Base-by-base conservation (phyloP, 2,888 invertebrate genomes). In the Cyclophora albipunctata region DNA sequence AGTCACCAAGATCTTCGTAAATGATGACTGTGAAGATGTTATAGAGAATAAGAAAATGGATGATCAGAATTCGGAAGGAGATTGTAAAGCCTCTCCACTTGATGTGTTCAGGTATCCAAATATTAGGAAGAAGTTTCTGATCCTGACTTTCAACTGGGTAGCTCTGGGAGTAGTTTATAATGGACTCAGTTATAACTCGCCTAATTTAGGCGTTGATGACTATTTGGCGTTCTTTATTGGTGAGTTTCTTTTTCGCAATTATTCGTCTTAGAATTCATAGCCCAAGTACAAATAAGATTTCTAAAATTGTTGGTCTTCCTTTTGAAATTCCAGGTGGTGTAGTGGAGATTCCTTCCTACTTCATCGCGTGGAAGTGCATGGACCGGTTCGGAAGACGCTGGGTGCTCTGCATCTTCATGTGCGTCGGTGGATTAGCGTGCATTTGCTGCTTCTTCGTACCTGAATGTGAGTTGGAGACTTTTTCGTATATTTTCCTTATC, bases 141-240 rank as follows among this genome's bases (percentile, higher is more conserved):
- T 93, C 47, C 76, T 92, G 34, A 91, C 92, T 0, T 92, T 92
- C 59, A 91, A 91, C 63, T 93, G 92, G 92, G 90, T 92, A 4
- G 90, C 91, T 41, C 82, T 92, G 50, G 92, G 92, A n/a, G 91
- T 92, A 1, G 92, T 92, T 3, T 93, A 93, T 71, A 92, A 92
- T 64, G 92, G 92, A 50, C 78, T 93, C 46, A 92, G 92, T 61
- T 92, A 92, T 64, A 93, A 92, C 69, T 90, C 92, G 7, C 89
- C 92, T 35, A 92, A 92, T 75, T 83, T 93, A 47, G 92, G 92
- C 5, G 92, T 93, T 42, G 91, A 92, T 60, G 92, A 92, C 72
- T 92, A 91, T 66, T 84, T 92, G 64, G 92, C 92, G 20, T 93
- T 93, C 71, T 91, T 92, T 62, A 92, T 92, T 53, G 91, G 91